Conservation (phyloP, 2,888 invertebrate genomes). For the Catonia carolina region DNA sequence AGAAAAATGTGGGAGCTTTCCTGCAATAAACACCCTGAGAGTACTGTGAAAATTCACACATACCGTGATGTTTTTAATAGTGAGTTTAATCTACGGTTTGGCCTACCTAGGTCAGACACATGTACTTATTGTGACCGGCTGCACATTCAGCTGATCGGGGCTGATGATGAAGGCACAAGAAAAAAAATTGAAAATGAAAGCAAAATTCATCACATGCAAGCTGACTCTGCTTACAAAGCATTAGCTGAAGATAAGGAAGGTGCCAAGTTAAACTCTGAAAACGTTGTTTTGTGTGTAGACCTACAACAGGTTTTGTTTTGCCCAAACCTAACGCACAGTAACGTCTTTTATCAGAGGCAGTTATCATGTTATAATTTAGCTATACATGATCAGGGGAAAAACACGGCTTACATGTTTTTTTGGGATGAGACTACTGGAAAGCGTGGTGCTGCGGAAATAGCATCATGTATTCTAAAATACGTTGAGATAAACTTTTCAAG, state of each 20-base stretch:
- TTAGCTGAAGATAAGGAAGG: constrained; percentile 7
- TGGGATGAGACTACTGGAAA: constrained; percentile 25
- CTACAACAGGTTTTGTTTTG: no score
- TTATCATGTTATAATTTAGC: constrained; percentile 24
- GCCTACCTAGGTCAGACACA: constrained; percentile 21
- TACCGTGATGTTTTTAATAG: constrained; percentile 21
- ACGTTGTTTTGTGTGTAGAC: no score
- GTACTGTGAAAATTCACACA: background rate
- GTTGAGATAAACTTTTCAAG: constrained; percentile 18
- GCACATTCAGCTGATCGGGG: background rate
- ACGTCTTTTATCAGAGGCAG: constrained; percentile 23
- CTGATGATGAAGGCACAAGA: background rate
- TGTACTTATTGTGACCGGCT: background rate
- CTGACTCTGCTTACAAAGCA: constrained; percentile 19
- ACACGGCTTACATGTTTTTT: constrained; percentile 24
- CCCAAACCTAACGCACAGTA: constrained; percentile 4
- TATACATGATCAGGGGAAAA: constrained; percentile 19
- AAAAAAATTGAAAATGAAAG: constrained; percentile 2
- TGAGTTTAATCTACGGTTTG: constrained; percentile 24
- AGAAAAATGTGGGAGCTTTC: constrained; percentile 23
- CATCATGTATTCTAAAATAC: constrained; percentile 23
- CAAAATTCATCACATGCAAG: constrained; percentile 14
- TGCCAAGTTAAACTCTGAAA: no score
- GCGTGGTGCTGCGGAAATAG: constrained; percentile 26
- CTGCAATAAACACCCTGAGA: constrained; percentile 20